Evolutionary conservation across 2,113 vertebrate genomes (phyloP), one percentile per base, ranked within the genome.

Genomic region (Cariama cristata): DNA sequence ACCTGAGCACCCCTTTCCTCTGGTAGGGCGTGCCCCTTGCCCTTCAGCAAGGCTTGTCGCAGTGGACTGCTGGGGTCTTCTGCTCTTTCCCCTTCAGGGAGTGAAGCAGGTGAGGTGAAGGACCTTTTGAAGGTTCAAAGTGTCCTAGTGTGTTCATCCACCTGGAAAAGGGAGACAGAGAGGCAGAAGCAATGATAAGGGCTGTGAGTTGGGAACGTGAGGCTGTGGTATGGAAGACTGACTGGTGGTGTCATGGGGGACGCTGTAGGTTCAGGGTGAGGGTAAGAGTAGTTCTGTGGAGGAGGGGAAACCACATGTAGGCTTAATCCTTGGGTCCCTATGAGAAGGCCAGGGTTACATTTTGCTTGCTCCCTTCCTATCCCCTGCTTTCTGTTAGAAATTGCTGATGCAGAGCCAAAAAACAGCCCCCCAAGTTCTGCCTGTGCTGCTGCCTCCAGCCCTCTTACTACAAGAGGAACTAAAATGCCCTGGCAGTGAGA

Each of bases 141-240:
- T 62, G 47, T 69, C 55, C 55, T 53, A 28, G 14, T 47, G 62
- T 21, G 4, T 38, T 68, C 33, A 28, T 67, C 62, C 30, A 47
- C 55, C 10, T 83, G 55, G 47, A 30, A 76, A 76, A 42, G 14
- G 40, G 30, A 68, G 40, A 16, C 28, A 55, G 33, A 59, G 60
- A 40, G 33, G 55, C 40, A 90, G 16, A 63, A 77, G 72, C 20
- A 40, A 30, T 42, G 30, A 7, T 30, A 40, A 55, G 23, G 63
- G 40, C 71, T 66, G 52, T 44, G 17, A 13, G 22, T 32, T 22
- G 20, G 24, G 63, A 60, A 60, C 0, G 2, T 28, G 55, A 12
- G 33, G 24, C 40, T 2, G 2, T 26, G 62, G 13, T 28, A 8
- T 7, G 11, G 16, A 42, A 69, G n/a, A 30, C 7, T 0, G 1